Base-by-base conservation (phyloP, 2,888 invertebrate species). In the Psylliodes chrysocephalus region DNA sequence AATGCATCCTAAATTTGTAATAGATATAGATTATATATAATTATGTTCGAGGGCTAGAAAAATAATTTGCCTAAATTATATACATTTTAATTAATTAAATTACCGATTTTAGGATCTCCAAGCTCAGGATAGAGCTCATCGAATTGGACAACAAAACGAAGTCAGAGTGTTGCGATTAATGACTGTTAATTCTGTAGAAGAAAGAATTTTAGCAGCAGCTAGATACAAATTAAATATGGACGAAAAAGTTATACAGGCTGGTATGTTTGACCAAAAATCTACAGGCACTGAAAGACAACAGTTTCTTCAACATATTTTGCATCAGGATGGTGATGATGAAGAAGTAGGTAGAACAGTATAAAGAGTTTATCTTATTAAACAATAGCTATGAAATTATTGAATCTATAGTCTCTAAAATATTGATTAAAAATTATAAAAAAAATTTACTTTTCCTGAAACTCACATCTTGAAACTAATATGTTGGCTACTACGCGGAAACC, bases 221-320 rank as follows among this genome's bases (percentile, higher is more conserved):
- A 88, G 95, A 55, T 98, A 98, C 84, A 99, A 99, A 81, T 84
- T 99, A 57, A 99, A 99, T 82, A 97, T 99, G 90, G 99, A 99
- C 81, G 98, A 98, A 81, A 99, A 99, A 84, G 98, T 99, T 61
- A 99, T 99, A 79, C 98, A 99, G 82, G 99, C 98, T 42, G 99
- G 99, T 80, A 98, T 98, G 97, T 99, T 99, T 83, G 98, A 99
- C 86, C 97, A 99, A 81, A 97, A 98, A 81, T 98, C 98, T 0
- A 99, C 99, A 0, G 98, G 97, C 5, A 91, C 92, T 3, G 98
- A 99, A 82, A 88, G 99, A 56, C 94, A 95, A 78, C 95, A 97
- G 82, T 97, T 99, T 83, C 85, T 99, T 73, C 96, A 97, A 79
- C 94, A 91, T 66, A 96, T 99, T 77, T 85, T 99, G 57, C 94